phyloP scores from a whole-genome alignment of 2,113 vertebrate genomes.

The Setophaga kirtlandii region DNA sequence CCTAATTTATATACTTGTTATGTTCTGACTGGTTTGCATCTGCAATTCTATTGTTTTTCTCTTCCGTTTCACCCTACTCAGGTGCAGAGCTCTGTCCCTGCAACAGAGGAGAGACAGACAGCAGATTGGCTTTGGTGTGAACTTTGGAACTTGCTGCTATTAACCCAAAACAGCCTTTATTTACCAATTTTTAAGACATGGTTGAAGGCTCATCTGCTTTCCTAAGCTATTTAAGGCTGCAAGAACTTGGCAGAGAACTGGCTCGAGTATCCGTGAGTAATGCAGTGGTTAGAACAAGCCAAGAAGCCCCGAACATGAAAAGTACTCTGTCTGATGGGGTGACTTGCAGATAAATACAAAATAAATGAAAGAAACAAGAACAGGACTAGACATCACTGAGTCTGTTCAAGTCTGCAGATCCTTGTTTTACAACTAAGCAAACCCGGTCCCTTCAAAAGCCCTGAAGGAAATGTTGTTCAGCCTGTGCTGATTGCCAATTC shows the following conservation, averaged over 20 bases:
- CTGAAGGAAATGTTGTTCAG: not conserved
- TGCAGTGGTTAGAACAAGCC: not conserved
- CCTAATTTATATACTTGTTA: not conserved
- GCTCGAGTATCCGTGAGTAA: not conserved
- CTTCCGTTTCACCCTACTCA: not conserved
- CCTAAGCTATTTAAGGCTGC: not conserved
- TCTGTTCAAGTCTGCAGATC: not conserved
- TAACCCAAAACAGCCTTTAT: not conserved
- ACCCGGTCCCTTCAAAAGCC: not conserved
- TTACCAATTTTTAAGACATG: not conserved
- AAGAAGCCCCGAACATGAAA: not conserved
- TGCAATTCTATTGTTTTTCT: not conserved
- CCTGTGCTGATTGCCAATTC: not conserved
- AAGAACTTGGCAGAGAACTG: not conserved
- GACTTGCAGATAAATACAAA: slow-evolving; percentile 1
- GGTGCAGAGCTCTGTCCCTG: not conserved
- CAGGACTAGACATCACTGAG: not conserved
- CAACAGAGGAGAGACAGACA: not conserved
- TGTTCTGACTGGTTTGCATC: not conserved
- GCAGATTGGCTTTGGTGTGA: not conserved
- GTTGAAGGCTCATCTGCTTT: not conserved
- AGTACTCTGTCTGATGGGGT: not conserved
- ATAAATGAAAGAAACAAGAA: not conserved
- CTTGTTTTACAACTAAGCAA: not conserved
- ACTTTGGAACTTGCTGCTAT: not conserved